Evolutionary conservation across 2,888 invertebrate species (phyloP), one percentile per base, ranked within the genome.

Genomic region (Marronus borbonicus): DNA sequence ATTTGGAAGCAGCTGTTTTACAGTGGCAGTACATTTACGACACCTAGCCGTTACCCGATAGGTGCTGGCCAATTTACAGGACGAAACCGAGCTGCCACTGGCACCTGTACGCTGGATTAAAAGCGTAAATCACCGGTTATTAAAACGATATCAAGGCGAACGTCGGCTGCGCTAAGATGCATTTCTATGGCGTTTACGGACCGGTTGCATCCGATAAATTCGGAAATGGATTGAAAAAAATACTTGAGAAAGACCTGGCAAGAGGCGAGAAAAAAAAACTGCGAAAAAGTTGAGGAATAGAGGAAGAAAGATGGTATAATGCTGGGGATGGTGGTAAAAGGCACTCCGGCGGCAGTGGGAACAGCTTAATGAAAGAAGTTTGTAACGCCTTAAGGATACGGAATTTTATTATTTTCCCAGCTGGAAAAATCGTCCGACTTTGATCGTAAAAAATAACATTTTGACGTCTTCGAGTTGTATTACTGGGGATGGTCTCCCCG

Each of bases 121-220:
- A 83, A 76, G 81, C 81, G 84, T 85, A 84, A 85, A 85, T 85
- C 85, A 85, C 81, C 81, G 81, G 83, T 85, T 85, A 85, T 85
- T 85, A 85, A 85, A 85, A 84, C 82, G 82, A 81, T 83, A 84
- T 85, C 70, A 39, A 17, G 65, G 36, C 31, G 65, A 66, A 58
- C 55, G 20, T 66, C 17, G 7, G 65, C 49, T 31, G 36, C 10
- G 28, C 24, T 28, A 62, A 74, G 72, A 62, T 60, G 72, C 60
- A 44, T 44, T 55, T 55, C 70, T 52, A 55, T 70, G 12, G 55
- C 44, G 20, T 8, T 24, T 12, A 72, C 60, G 24, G 10, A 58
- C 58, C 58, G 72, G 44, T 44, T 60, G 72, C 72, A 74, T 49
- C 17, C 49, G 39, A 74, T 74, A 74, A 74, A 74, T 74, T 60